A percentile compares a stretch with the other conserved stretches of the same genome.
Conservation (phyloP, 1,140 invertebrate species). For the Philaenus spumarius region DNA sequence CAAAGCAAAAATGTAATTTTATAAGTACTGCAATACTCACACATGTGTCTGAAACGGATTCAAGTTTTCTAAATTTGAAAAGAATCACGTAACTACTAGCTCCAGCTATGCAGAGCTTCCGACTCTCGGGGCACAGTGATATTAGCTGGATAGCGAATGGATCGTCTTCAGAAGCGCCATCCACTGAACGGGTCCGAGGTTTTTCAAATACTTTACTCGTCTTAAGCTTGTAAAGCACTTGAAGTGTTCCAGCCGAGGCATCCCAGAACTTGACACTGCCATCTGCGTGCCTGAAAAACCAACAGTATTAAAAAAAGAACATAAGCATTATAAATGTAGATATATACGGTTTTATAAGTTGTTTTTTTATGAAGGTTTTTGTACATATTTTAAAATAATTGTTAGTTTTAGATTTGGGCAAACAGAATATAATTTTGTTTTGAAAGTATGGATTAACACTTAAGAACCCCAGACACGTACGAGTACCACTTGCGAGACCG, state of each 20-base stretch:
- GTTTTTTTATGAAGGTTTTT: too few species aligned
- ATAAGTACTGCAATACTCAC: slow-evolving; percentile 48
- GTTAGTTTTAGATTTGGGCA: too few species aligned
- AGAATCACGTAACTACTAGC: slow-evolving; percentile 87
- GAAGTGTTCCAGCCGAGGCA: slow-evolving; percentile 84
- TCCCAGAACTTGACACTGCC: slow-evolving; percentile 98
- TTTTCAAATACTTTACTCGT: slow-evolving; percentile 81
- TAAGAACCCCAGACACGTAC: too few species aligned
- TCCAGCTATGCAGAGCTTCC: slow-evolving; percentile 82
- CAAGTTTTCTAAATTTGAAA: slow-evolving; percentile 91
- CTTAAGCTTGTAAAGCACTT: slow-evolving; percentile 96
- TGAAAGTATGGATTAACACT: too few species aligned
- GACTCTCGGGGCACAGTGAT: slow-evolving; percentile 87
- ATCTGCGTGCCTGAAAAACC: slow-evolving; percentile 82
- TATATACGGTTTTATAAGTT: too few species aligned
- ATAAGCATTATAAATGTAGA: too few species aligned
- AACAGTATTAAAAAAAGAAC: too few species aligned
- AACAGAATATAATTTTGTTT: too few species aligned
- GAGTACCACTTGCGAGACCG: too few species aligned
- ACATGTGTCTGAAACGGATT: slow-evolving; percentile 74
- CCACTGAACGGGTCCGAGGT: slow-evolving; percentile 41
- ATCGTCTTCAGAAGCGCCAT: slow-evolving; percentile 65
- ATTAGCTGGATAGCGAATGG: slow-evolving; percentile 92
- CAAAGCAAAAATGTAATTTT: too few species aligned
- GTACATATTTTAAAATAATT: too few species aligned